Percentiles rank a stretch among this genome's conserved stretches.
phyloP scores from a whole-genome alignment of 1,140 invertebrate genomes.

The Helicoverpa armigera region DNA sequence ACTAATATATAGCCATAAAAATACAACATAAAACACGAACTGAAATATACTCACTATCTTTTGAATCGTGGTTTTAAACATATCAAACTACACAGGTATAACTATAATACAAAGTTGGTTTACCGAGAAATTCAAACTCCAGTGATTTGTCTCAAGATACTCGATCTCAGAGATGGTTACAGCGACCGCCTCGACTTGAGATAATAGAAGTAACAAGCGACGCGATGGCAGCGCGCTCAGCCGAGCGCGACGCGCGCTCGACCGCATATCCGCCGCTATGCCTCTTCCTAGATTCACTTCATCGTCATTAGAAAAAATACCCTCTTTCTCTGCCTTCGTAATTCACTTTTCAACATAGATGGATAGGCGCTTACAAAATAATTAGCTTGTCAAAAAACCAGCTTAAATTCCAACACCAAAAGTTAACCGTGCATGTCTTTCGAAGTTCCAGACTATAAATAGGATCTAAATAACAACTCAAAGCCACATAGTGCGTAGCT shows the following conservation, averaged over 20 bases:
- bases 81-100: constrained; percentile 8
- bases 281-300: constrained; percentile 73
- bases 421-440: neutral
- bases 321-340: constrained; percentile 38
- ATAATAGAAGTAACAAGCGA: constrained; percentile 79
- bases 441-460: neutral
- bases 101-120: constrained; percentile 40
- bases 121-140: constrained; percentile 56
- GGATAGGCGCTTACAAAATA: constrained; percentile 12
- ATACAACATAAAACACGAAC: constrained; percentile 11
- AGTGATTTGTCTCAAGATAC: constrained; percentile 66
- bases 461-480: neutral
- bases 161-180: constrained; percentile 68
- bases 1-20: constrained; percentile 17
- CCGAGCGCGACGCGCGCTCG: constrained; percentile 75
- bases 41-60: constrained; percentile 7
- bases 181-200: constrained; percentile 65
- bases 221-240: constrained; percentile 74
- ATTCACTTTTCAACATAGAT: constrained; percentile 39
- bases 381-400: neutral
- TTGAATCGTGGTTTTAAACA: neutral
- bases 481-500: neutral
- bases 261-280: constrained; percentile 80
- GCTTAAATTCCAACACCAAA: neutral
- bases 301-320: constrained; percentile 40